Conservation (phyloP, 92 coral and sea anemone genomes). For the Isaurus tuberculatus region DNA sequence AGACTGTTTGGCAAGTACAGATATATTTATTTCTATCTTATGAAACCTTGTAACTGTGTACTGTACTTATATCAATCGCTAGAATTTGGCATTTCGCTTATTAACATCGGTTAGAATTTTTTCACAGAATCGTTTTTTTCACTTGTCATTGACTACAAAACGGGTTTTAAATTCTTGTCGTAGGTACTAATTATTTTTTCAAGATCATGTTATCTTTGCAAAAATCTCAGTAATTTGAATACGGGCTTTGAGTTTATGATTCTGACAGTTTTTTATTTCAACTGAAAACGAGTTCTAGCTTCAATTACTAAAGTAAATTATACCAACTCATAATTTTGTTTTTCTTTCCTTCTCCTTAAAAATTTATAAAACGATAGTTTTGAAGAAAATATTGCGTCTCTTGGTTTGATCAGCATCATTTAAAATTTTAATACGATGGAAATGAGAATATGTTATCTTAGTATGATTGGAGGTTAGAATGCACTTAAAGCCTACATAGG, state of each 20-base stretch:
- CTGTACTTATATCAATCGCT: neutral
- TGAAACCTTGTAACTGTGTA: neutral
- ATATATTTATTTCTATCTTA: neutral
- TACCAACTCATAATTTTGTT: neutral
- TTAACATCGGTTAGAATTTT: neutral
- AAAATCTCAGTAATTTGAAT: conserved; percentile 46
- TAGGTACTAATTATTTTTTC: conserved; percentile 46
- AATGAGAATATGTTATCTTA: neutral
- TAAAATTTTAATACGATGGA: neutral
- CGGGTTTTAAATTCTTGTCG: neutral
- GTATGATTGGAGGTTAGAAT: neutral
- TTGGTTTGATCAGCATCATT: neutral
- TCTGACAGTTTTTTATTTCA: conserved; percentile 28
- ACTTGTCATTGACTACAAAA: neutral
- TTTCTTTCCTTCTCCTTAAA: neutral
- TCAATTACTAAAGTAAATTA: neutral
- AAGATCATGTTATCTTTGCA: conserved; percentile 27
- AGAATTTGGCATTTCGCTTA: neutral
- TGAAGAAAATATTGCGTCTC: neutral
- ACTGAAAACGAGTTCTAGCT: conserved; percentile 19
- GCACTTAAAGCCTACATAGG: neutral
- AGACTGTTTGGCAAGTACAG: conserved; percentile 40
- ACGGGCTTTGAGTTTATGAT: conserved; percentile 7
- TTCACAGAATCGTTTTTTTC: neutral
- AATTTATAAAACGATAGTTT: neutral